A percentile compares a stretch with the other conserved stretches of the same genome.
Evolutionary conservation across 2,888 invertebrate genomes (phyloP).

Genomic region (Zeuzera pyrina): DNA sequence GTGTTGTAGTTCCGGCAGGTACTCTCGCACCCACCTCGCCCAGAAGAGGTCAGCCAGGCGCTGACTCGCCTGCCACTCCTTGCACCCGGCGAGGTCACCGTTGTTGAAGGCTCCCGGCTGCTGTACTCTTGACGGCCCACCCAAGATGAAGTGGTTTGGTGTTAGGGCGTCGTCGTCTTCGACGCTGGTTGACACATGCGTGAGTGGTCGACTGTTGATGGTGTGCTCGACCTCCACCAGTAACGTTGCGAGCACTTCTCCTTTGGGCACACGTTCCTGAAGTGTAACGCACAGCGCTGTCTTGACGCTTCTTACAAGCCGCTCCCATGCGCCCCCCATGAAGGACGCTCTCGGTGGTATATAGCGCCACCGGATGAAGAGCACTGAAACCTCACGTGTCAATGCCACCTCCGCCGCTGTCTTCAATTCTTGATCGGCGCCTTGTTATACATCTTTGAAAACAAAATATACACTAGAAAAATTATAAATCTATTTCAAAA

Average conservation of each 20-base stretch:
- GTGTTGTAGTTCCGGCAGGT: background rate
- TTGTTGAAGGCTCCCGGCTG: too few species aligned
- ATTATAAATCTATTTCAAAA: too few species aligned
- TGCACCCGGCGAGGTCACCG: background rate
- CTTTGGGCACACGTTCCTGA: background rate
- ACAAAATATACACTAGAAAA: too few species aligned
- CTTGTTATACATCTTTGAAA: too few species aligned
- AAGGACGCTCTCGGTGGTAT: background rate
- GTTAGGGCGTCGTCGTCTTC: background rate
- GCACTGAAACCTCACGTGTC: background rate
- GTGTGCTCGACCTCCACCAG: slow-evolving; percentile 1
- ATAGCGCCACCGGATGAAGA: background rate
- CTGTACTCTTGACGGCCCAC: too few species aligned
- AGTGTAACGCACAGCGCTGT: background rate
- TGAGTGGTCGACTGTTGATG: slow-evolving; percentile 1
- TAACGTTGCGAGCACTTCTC: background rate
- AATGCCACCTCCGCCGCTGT: background rate
- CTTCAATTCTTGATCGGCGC: too few species aligned
- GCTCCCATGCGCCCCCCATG: slow-evolving; percentile 4
- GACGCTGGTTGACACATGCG: slow-evolving; percentile 1
- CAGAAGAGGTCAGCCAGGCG: slow-evolving; percentile 1
- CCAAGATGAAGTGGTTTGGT: slow-evolving; percentile 3
- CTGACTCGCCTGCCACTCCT: background rate
- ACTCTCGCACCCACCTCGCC: background rate
- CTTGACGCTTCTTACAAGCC: slow-evolving; percentile 1